Percentiles rank a stretch among this genome's conserved stretches.
Evolutionary conservation across 2,797 vertebrate species (phyloP).

Genomic region (Lutjanus argentimaculatus): DNA sequence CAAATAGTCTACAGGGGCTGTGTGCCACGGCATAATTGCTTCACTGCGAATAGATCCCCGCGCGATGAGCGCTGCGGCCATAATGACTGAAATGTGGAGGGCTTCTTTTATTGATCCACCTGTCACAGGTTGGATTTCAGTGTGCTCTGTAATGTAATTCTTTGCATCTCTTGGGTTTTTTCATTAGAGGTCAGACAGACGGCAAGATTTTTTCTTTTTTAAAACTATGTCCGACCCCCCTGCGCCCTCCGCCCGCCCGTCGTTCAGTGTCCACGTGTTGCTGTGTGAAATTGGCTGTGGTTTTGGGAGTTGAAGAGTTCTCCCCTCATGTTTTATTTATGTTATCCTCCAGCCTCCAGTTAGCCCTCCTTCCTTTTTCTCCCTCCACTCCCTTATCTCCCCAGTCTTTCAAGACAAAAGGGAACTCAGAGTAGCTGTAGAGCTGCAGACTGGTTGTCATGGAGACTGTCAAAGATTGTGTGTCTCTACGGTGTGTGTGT

Average conservation of each 20-base stretch:
- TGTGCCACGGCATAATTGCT: conserved; percentile 54
- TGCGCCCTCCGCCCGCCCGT: conserved; percentile 6
- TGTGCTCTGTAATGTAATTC: conserved; percentile 56
- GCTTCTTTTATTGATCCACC: conserved; percentile 70
- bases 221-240: background rate
- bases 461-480: conserved; percentile 86
- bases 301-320: conserved; percentile 62
- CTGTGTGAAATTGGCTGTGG: conserved; percentile 52
- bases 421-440: conserved; percentile 79
- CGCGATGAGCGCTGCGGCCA: conserved; percentile 55
- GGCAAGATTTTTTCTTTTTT: conserved; percentile 36
- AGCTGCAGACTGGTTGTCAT: conserved; percentile 88
- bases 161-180: conserved; percentile 39
- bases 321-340: conserved; percentile 83
- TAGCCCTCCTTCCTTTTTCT: conserved; percentile 53
- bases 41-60: conserved; percentile 62
- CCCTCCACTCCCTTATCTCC: conserved; percentile 77
- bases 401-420: conserved; percentile 86
- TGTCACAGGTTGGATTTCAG: conserved; percentile 62
- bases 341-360: conserved; percentile 68
- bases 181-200: conserved; percentile 36
- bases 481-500: conserved; percentile 46
- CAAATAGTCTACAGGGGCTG: conserved; percentile 39
- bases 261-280: conserved; percentile 56
- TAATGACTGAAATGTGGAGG: conserved; percentile 56